These are phyloP conservation scores for Scaptomyza parva DNA, from an alignment of 2,888 invertebrate genomes.

Conservation along the genomic window DNA sequence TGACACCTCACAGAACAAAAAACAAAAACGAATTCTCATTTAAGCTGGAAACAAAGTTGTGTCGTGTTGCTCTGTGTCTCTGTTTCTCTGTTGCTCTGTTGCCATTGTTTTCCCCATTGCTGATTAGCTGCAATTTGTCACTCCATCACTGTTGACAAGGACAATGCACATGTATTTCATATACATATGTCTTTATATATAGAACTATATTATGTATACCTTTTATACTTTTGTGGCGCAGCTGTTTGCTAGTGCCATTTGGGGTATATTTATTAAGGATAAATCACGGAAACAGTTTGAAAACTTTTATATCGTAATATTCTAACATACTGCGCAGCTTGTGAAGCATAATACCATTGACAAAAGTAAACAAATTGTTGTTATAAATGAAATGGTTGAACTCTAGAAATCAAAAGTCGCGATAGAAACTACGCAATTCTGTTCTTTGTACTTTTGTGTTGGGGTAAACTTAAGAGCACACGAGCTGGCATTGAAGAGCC, in stretches of 20 bases:
- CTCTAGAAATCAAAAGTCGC: constrained; percentile 33
- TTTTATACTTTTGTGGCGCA: neutral
- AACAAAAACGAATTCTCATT: constrained; percentile 31
- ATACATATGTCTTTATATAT: constrained; percentile 35
- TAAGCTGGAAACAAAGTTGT: constrained; percentile 21
- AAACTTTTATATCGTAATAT: too few species aligned
- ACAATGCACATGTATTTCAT: constrained; percentile 50
- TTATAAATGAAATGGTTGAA: constrained; percentile 27
- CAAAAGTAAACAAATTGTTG: constrained; percentile 17
- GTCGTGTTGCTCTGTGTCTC: constrained; percentile 18
- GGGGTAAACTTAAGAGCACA: constrained; percentile 47
- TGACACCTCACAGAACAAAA: constrained; percentile 30
- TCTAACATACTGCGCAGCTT: constrained; percentile 8
- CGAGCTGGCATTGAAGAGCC: constrained; percentile 59
- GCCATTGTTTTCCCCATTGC: constrained; percentile 17
- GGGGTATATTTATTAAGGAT: constrained; percentile 7
- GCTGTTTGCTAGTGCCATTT: neutral
- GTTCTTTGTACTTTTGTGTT: constrained; percentile 20
- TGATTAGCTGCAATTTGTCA: constrained; percentile 75
- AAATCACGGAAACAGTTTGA: too few species aligned
- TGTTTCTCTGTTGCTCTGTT: constrained; percentile 10
- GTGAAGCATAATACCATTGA: constrained; percentile 18
- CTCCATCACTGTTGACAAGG: constrained; percentile 65
- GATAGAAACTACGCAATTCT: constrained; percentile 37
- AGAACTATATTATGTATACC: constrained; percentile 8